These are phyloP conservation scores for Hirtodrosophila duncani DNA, from an alignment of 2,888 invertebrate genomes.

Conservation along the genomic window DNA sequence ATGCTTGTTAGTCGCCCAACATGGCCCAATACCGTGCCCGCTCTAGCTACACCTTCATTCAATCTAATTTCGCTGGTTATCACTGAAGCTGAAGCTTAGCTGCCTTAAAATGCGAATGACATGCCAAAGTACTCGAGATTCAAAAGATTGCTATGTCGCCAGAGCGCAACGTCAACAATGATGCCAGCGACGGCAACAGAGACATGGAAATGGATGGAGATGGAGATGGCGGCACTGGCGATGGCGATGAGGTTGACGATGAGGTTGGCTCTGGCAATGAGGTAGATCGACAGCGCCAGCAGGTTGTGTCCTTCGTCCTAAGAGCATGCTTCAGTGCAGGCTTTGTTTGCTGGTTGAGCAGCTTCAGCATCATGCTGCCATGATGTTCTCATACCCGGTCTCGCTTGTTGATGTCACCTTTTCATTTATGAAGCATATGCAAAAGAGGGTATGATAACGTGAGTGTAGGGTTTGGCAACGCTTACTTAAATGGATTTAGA, in stretches of 20 bases:
- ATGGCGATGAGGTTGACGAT: too few species aligned
- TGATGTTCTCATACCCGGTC: slow-evolving; percentile 32
- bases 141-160: slow-evolving; percentile 54
- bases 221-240: background rate
- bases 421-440: too few species aligned
- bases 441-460: too few species aligned
- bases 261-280: slow-evolving; percentile 9
- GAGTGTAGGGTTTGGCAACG: too few species aligned
- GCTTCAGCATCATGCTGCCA: slow-evolving; percentile 41
- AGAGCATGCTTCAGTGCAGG: slow-evolving; percentile 54
- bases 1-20: slow-evolving; percentile 50
- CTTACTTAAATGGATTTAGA: too few species aligned
- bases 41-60: slow-evolving; percentile 58
- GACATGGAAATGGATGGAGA: background rate
- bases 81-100: slow-evolving; percentile 69
- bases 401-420: slow-evolving; percentile 47
- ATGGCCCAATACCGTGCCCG: background rate
- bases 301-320: too few species aligned
- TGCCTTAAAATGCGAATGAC: slow-evolving; percentile 75
- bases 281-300: too few species aligned
- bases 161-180: slow-evolving; percentile 32
- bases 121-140: slow-evolving; percentile 70
- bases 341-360: slow-evolving; percentile 61
- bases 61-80: slow-evolving; percentile 73
- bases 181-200: slow-evolving; percentile 22